Evolutionary conservation across 2,888 invertebrate species (phyloP).

Genomic region (Acleris literana): DNA sequence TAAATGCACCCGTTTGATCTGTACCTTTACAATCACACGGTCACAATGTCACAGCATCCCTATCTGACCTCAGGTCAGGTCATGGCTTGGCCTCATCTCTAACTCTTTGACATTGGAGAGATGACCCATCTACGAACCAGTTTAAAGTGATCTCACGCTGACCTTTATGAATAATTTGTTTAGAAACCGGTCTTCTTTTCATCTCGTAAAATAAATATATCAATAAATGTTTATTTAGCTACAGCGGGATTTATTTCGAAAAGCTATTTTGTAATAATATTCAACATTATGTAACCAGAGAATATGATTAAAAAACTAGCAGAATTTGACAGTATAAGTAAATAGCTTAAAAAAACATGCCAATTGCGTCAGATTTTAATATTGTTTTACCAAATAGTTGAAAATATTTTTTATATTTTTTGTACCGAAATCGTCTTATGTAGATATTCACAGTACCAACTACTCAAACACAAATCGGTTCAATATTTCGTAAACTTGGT

Average conservation of each 20-base stretch:
- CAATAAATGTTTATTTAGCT: background rate
- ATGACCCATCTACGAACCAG: constrained; percentile 1
- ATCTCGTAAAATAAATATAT: constrained; percentile 19
- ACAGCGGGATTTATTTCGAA: background rate
- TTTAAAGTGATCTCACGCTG: constrained; percentile 5
- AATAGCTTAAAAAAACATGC: too few species aligned
- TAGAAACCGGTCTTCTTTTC: constrained; percentile 12
- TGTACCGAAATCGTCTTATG: too few species aligned
- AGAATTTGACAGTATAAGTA: too few species aligned
- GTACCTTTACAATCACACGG: background rate
- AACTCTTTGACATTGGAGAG: background rate
- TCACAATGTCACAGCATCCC: constrained; percentile 39
- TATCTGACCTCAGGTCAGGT: constrained; percentile 15
- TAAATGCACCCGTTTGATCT: constrained; percentile 4
- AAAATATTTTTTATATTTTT: too few species aligned
- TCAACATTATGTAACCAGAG: too few species aligned
- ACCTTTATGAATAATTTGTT: background rate
- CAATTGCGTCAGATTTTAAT: too few species aligned
- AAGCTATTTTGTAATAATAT: background rate
- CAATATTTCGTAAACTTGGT: constrained; percentile 4
- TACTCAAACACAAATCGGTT: background rate
- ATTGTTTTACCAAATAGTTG: too few species aligned
- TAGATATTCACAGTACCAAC: background rate
- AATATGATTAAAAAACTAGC: too few species aligned
- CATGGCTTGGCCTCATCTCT: constrained; percentile 38